phyloP scores from a whole-genome alignment of 1,140 invertebrate species.

The Zaprionus tsacasi region DNA sequence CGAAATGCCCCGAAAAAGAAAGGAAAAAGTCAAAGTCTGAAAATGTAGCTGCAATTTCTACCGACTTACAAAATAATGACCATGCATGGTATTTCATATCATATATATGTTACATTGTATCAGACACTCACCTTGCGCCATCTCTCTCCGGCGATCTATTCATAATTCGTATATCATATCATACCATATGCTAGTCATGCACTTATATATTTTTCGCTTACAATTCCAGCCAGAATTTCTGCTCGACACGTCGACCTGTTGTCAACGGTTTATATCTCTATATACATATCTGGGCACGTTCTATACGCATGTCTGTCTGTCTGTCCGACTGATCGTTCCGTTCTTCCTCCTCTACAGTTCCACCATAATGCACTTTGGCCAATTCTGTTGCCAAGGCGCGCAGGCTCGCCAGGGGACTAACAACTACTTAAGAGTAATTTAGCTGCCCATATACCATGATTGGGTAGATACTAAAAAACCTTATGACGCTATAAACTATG shows the following conservation, averaged over 20 bases:
- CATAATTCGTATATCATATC: constrained; percentile 69
- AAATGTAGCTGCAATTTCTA: constrained; percentile 43
- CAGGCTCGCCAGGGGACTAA: constrained; percentile 33
- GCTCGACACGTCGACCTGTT: constrained; percentile 57
- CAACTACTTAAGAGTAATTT: constrained; percentile 45
- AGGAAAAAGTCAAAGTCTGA: constrained; percentile 39
- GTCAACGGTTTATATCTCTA: constrained; percentile 40
- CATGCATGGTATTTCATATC: background rate
- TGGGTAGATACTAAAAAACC: constrained; percentile 10
- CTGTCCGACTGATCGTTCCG: background rate
- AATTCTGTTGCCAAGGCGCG: constrained; percentile 69
- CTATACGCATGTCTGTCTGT: constrained; percentile 16
- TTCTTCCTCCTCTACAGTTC: constrained; percentile 2
- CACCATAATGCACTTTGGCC: constrained; percentile 51
- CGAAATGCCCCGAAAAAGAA: background rate
- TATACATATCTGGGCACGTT: constrained; percentile 62
- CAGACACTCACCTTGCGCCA: background rate
- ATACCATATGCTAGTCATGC: constrained; percentile 72
- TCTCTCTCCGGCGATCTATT: constrained; percentile 45
- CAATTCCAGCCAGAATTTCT: constrained; percentile 46
- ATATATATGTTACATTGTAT: background rate
- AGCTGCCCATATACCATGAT: constrained; percentile 31
- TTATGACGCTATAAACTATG: constrained; percentile 3
- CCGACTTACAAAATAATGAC: constrained; percentile 30
- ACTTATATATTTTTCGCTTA: constrained; percentile 1